A percentile compares a stretch with the other conserved stretches of the same genome.
Evolutionary conservation across 2,888 invertebrate species (phyloP).

Genomic region (Scaptomyza tumidula): DNA sequence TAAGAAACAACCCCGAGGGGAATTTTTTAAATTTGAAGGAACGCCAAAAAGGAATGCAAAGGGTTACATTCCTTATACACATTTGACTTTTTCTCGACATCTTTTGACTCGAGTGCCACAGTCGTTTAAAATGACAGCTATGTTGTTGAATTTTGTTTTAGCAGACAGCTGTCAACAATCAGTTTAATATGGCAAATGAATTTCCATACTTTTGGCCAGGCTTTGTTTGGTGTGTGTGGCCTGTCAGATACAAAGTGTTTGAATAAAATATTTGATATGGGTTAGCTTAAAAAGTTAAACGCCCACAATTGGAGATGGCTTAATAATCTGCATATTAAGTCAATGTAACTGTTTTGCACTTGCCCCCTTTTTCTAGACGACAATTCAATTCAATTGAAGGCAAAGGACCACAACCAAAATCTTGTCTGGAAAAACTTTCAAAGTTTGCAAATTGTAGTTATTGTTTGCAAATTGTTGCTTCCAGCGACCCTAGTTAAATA

Average conservation of each 20-base stretch:
- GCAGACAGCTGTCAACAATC: constrained; percentile 36
- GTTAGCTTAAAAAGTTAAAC: constrained; percentile 1
- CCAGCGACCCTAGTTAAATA: constrained; percentile 28
- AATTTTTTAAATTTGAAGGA: background rate
- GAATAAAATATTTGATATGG: constrained; percentile 28
- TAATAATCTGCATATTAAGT: background rate
- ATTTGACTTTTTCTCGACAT: background rate
- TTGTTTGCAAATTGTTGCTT: constrained; percentile 1
- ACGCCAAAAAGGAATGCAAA: no score
- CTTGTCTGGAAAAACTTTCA: background rate
- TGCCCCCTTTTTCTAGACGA: background rate
- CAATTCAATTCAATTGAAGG: constrained; percentile 14
- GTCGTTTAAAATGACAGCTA: background rate
- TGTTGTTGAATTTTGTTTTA: constrained; percentile 10
- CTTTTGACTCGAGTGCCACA: constrained; percentile 1
- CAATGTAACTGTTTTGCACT: background rate
- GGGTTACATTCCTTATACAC: background rate
- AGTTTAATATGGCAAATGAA: constrained; percentile 1
- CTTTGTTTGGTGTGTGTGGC: background rate
- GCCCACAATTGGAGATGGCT: constrained; percentile 2
- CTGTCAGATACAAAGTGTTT: constrained; percentile 14
- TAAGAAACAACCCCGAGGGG: background rate
- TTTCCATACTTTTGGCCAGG: background rate
- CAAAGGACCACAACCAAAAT: background rate
- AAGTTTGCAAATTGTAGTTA: background rate